These are phyloP conservation scores for Agelastica alni DNA, from an alignment of 2,888 invertebrate species.

Conservation along the genomic window DNA sequence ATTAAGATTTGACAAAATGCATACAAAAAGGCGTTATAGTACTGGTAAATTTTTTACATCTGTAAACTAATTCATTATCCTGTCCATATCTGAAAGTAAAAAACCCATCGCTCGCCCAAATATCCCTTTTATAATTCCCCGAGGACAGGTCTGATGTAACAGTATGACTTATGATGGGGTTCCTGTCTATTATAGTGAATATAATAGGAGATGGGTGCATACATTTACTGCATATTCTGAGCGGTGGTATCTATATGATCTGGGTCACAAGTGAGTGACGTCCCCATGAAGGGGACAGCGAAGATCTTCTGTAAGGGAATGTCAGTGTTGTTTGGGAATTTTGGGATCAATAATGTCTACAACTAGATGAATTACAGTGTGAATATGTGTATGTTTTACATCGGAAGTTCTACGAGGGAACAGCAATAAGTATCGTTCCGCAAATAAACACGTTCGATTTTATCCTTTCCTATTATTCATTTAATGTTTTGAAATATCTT, in stretches of 20 bases:
- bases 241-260: conserved; percentile 20
- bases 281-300: conserved; percentile 21
- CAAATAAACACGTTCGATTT: no score
- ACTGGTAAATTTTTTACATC: no score
- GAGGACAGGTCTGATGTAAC: conserved; percentile 9
- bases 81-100: background rate
- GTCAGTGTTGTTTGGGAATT: conserved; percentile 22
- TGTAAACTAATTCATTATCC: no score
- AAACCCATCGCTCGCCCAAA: background rate
- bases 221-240: conserved; percentile 13
- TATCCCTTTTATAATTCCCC: conserved; percentile 17
- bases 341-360: conserved; percentile 16
- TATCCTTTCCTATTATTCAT: no score
- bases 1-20: no score
- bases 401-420: no score
- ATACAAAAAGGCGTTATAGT: no score
- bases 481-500: no score
- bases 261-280: conserved; percentile 21
- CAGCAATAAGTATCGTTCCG: no score
- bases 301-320: conserved; percentile 17
- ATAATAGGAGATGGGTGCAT: conserved; percentile 26
- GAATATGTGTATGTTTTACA: background rate
- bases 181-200: conserved; percentile 12
- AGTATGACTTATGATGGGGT: conserved; percentile 20
- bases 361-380: background rate